Conservation (phyloP, 1,140 invertebrate species). For the Calephelis virginiensis region DNA sequence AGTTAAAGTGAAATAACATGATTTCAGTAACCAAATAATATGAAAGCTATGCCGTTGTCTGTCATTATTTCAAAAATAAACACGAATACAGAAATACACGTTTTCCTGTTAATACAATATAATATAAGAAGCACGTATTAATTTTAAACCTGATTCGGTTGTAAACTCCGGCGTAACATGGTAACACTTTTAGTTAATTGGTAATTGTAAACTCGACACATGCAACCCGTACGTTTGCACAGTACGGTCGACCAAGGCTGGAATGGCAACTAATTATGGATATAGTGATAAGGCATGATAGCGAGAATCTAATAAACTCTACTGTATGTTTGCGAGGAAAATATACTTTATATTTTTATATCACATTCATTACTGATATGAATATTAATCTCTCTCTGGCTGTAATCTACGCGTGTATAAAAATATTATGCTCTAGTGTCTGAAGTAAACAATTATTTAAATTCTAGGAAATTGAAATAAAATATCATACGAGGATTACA, state of each 20-base stretch:
- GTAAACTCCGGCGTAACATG: slow-evolving; percentile 59
- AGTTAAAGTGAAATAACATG: too few species aligned
- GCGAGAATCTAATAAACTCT: slow-evolving; percentile 51
- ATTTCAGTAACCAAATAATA: too few species aligned
- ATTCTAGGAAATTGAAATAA: too few species aligned
- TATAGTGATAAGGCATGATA: slow-evolving; percentile 68
- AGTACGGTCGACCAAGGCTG: slow-evolving; percentile 45
- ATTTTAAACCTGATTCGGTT: slow-evolving; percentile 43
- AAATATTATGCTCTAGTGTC: not conserved
- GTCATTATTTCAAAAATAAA: not conserved
- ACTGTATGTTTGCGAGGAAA: slow-evolving; percentile 28
- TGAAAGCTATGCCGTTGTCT: not conserved
- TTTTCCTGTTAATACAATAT: too few species aligned
- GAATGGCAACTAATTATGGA: slow-evolving; percentile 64
- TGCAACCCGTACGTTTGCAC: slow-evolving; percentile 51
- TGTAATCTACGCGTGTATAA: not conserved
- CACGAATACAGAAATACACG: not conserved
- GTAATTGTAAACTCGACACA: slow-evolving; percentile 29
- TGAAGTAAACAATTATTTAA: not conserved
- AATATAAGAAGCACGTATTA: too few species aligned
- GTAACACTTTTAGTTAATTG: slow-evolving; percentile 22
- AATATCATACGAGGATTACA: too few species aligned
- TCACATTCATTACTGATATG: slow-evolving; percentile 10
- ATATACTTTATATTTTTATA: slow-evolving; percentile 15
- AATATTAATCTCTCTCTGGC: slow-evolving; percentile 1